These are phyloP conservation scores for Schrankia costaestrigalis DNA, from an alignment of 2,888 invertebrate genomes.

Conservation along the genomic window DNA sequence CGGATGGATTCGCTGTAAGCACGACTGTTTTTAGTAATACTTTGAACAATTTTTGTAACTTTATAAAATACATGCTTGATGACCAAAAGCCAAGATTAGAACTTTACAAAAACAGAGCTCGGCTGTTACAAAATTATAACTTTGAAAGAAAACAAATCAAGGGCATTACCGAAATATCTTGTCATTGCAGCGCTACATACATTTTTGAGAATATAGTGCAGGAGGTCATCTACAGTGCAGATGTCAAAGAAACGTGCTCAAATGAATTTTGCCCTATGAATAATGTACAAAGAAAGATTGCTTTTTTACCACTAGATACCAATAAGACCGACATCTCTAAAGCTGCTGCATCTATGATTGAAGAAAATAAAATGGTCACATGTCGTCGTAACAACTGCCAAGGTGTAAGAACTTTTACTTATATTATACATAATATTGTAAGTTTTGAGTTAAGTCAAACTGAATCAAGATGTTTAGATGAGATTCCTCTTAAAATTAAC, in stretches of 20 bases:
- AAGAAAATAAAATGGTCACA: too few relatives aligned
- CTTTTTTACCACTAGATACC: constrained; percentile 2
- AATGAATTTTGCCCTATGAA: constrained; percentile 5
- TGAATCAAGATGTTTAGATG: too few relatives aligned
- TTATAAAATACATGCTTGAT: constrained; percentile 6
- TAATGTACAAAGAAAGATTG: constrained; percentile 5
- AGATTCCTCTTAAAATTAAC: too few relatives aligned
- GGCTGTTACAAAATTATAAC: constrained; percentile 5
- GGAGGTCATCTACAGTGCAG: constrained; percentile 6
- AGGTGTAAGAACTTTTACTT: too few relatives aligned
- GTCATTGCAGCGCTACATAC: constrained; percentile 4
- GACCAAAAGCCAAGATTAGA: constrained; percentile 4
- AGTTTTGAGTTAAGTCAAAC: too few relatives aligned
- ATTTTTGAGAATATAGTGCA: constrained; percentile 6
- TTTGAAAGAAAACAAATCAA: constrained; percentile 3
- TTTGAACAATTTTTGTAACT: constrained; percentile 3
- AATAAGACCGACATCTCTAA: constrained; percentile 1
- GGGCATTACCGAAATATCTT: constrained; percentile 1
- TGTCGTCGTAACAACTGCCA: too few relatives aligned
- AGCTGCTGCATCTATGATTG: constrained; percentile 1
- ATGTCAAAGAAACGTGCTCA: constrained; percentile 2
- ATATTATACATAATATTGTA: too few relatives aligned
- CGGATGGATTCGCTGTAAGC: constrained; percentile 5
- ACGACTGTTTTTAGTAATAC: constrained; percentile 5
- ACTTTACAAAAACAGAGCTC: constrained; percentile 3